Base-by-base conservation (phyloP, 37 sponge, comb jelly and placozoan genomes). In the Bolinopsis microptera region DNA sequence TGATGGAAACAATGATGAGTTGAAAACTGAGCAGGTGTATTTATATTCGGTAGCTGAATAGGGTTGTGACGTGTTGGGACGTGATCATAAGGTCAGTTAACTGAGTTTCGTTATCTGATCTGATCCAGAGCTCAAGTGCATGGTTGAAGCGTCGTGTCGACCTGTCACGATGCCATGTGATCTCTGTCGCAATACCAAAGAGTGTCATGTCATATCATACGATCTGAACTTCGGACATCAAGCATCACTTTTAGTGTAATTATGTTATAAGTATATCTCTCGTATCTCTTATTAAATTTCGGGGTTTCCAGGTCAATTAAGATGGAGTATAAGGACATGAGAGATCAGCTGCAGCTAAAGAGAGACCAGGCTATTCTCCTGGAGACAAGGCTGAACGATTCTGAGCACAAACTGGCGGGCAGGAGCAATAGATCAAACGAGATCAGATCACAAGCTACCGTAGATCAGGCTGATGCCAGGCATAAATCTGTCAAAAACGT, bases 391-490 rank as follows among this genome's bases (percentile, higher is more conserved):
- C 61, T 86, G 27, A 86, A 86, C 31, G 90, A 86, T 27, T 40
- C 90, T n/a, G 90, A 86, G 30, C 90, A 86, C 90, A 86, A 86
- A 30, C 26, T 86, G 24, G 90, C 90, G n/a, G 90, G 41, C 0
- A 35, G 3, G 36, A 86, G 90, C 26, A 34, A 39, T 30, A 86
- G 90, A 30, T 86, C 90, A 21, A 41, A 2, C 61, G 90, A 86
- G 48, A 86, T 86, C 26, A 86, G 28, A n/a, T 28, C 61, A 0
- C 61, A 39, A 3, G 27, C 24, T 3, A 41, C 37, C 61, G 26
- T 34, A 30, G 90, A 86, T 2, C 41, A 86, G 26, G 90, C 90
- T 21, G 90, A 86, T 8, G 48, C 90, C 8, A 35, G 90, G 3
- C 90, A 86, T 48, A 86, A 86, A 23, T 38, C 90, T 86, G 90